phyloP scores from a whole-genome alignment of 1,140 invertebrate genomes.

The Cydia pomonella region DNA sequence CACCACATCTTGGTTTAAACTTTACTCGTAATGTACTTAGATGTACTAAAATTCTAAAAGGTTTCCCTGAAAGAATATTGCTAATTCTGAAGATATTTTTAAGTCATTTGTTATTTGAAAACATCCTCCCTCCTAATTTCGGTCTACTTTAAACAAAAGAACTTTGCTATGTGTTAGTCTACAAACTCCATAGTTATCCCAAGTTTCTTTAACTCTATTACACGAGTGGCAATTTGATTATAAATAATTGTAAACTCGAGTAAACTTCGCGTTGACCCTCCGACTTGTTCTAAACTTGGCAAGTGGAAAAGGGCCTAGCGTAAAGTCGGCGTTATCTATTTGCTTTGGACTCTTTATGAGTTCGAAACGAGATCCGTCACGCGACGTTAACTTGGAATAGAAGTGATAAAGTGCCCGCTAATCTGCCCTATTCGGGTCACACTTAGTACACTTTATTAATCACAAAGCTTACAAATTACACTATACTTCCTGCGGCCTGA shows the following conservation, averaged over 20 bases:
- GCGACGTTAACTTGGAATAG: slow-evolving; percentile 78
- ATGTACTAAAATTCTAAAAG: too few relatives aligned
- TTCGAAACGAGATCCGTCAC: slow-evolving; percentile 79
- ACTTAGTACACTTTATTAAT: slow-evolving; percentile 80
- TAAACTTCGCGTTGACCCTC: slow-evolving; percentile 70
- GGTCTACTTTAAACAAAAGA: slow-evolving; percentile 2
- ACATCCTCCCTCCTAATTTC: neutral
- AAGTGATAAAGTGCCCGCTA: slow-evolving; percentile 80
- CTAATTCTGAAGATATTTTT: neutral
- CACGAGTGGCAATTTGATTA: slow-evolving; percentile 67
- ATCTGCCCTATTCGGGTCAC: slow-evolving; percentile 78
- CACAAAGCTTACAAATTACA: slow-evolving; percentile 79
- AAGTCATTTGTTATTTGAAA: neutral
- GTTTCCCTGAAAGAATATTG: too few relatives aligned
- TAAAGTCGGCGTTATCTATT: slow-evolving; percentile 79
- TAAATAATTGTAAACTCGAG: slow-evolving; percentile 69
- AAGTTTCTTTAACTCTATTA: slow-evolving; percentile 57
- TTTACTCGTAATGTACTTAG: too few relatives aligned
- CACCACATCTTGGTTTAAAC: too few relatives aligned
- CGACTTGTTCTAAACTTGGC: slow-evolving; percentile 67
- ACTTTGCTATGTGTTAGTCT: slow-evolving; percentile 28
- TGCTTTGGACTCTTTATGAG: slow-evolving; percentile 80
- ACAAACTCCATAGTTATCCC: slow-evolving; percentile 43
- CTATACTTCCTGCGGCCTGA: slow-evolving; percentile 73
- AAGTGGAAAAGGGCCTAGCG: slow-evolving; percentile 74